Evolutionary conservation across 2,888 invertebrate genomes (phyloP), one percentile per base, ranked within the genome.

Genomic region (Plebejus argus): DNA sequence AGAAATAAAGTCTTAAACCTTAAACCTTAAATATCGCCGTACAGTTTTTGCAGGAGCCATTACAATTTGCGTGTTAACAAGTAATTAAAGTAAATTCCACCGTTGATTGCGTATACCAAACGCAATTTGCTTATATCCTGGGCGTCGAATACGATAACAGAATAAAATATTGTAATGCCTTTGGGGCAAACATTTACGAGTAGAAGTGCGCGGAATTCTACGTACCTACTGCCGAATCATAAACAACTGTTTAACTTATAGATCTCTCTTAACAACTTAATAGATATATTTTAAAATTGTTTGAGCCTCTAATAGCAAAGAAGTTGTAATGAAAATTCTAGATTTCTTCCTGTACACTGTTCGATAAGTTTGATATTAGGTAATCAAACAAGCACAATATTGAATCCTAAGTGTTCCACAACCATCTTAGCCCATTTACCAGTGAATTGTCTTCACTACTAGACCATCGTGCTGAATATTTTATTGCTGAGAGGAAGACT

Each of bases 31-130:
- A 28, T 74, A 74, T 74, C 18, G 45, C 35, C 49, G 39, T 74
- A 53, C 53, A 53, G 18, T 74, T 74, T 74, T 74, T 53, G 53
- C 74, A 53, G 74, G 53, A 39, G 45, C 72, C 72, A 72, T 72
- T 45, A 77, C 71, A 84, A 83, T 83, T 87, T 76, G 88, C 88
- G 86, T 89, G 88, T 81, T 78, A 79, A 82, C 80, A 81, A 80
- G 83, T 84, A 85, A 87, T 89, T 87, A 85, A 80, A 85, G 84
- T 87, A 87, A 87, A 86, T 83, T 84, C 83, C 83, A 81, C 84
- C 82, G 86, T 85, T 87, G 84, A 87, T 85, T 85, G 83, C 84
- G 82, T 82, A 81, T 83, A 82, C 81, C 81, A 82, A 81, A 79
- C 82, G 82, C 84, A 81, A 84, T 82, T 81, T 80, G 78, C 77